These are phyloP conservation scores for Neria commutata DNA, from an alignment of 2,888 invertebrate genomes.

Conservation along the genomic window DNA sequence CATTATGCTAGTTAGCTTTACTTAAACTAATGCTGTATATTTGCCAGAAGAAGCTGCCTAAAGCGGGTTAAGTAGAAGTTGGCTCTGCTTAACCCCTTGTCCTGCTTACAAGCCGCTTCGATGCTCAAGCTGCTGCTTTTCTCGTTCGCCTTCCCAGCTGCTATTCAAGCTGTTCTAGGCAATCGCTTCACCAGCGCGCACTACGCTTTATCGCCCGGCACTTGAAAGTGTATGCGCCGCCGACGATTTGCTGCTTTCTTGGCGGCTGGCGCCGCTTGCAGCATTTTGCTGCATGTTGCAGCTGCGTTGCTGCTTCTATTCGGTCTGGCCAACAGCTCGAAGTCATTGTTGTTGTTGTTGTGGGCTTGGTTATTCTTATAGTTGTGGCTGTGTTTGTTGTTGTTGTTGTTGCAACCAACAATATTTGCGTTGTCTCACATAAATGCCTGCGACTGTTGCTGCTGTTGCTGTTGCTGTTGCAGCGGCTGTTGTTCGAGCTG, in stretches of 20 bases:
- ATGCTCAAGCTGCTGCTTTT: background rate
- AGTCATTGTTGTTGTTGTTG: conserved; percentile 1
- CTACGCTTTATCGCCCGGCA: background rate
- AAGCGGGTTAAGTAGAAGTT: no score
- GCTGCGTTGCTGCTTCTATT: background rate
- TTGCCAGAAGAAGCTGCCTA: no score
- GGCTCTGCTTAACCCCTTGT: no score
- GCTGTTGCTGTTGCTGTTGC: conserved; percentile 22
- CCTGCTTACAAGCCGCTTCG: no score
- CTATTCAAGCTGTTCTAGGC: no score
- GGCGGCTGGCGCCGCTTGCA: background rate
- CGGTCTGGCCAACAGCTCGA: background rate
- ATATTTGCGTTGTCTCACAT: conserved; percentile 9
- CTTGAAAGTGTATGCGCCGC: conserved; percentile 11
- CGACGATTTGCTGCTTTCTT: background rate
- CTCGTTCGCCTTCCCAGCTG: background rate
- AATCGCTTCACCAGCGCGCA: no score
- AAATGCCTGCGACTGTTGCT: conserved; percentile 13
- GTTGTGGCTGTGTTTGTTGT: background rate
- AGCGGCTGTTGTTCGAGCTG: conserved; percentile 26
- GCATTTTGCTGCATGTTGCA: background rate
- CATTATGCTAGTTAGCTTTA: no score
- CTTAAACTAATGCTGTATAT: no score
- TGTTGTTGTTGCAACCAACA: background rate
- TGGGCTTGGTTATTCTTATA: background rate